A percentile compares a stretch with the other conserved stretches of the same genome.
Evolutionary conservation across 53 echinoderm and acorn worm genomes (phyloP).

Genomic region (Antedon mediterranea): DNA sequence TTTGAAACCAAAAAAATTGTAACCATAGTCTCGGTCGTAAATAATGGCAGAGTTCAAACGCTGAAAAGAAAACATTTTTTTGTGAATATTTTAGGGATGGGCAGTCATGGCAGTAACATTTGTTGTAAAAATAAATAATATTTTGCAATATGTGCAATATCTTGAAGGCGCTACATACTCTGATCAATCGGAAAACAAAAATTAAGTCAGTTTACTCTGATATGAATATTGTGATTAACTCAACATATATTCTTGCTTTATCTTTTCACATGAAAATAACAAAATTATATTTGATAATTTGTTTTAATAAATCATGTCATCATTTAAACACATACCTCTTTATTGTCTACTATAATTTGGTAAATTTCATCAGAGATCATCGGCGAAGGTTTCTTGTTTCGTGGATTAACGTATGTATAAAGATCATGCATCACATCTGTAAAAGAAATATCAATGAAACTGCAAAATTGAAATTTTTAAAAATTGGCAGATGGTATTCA

Average conservation of each 20-base stretch:
- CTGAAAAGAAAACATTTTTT: constrained; percentile 15
- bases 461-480: background rate
- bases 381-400: constrained; percentile 58
- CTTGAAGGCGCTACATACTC: background rate
- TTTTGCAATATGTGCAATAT: background rate
- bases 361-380: constrained; percentile 58
- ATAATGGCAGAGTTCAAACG: constrained; percentile 77
- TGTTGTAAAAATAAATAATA: too few species aligned
- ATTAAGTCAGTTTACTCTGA: too few species aligned
- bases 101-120: background rate
- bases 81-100: background rate
- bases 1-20: constrained; percentile 93
- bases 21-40: constrained; percentile 75
- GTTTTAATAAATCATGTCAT: too few species aligned
- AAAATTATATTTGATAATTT: too few species aligned
- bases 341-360: constrained; percentile 50
- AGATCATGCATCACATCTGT: constrained; percentile 77
- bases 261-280: too few species aligned
- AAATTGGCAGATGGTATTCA: background rate
- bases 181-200: too few species aligned
- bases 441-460: constrained; percentile 4
- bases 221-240: too few species aligned
- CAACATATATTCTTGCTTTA: too few species aligned
- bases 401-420: constrained; percentile 60
- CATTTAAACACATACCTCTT: constrained; percentile 29